Evolutionary conservation across 2,888 invertebrate genomes (phyloP), one percentile per base, ranked within the genome.

Genomic region (Thysanoteuthis rhombus): DNA sequence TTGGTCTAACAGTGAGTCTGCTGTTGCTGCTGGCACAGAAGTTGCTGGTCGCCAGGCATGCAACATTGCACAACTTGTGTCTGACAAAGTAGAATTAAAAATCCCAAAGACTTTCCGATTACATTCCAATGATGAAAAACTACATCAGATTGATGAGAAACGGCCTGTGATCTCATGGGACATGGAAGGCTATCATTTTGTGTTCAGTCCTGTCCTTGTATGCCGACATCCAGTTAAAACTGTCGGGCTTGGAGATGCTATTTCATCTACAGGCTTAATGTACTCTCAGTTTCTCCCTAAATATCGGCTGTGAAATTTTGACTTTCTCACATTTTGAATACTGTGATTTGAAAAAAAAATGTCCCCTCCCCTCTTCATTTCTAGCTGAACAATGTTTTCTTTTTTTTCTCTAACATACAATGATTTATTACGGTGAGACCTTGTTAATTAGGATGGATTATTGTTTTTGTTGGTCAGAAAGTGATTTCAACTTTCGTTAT

Each of bases 181-280:
- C 94, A 95, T 96, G 38, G 96, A 96, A 92, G 97, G 97, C 40
- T 95, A 96, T 93, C 94, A 97, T 40, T 97, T 97, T 96, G 96
- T 96, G 58, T 97, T 97, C 94, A 97, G 97, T 93, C 97, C 97
- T 6, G 97, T 97, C 16, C 96, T 97, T 89, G 97, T 97, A 36
- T 97, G 97, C 95, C 97, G 96, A 94, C 95, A 97, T 47, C 97
- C 97, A 4, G 94, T 96, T 89, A 97, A 97, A 95, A 97, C 97
- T 25, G 97, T 97, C 25, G 97, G 97, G 89, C 94, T 97, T n/a
- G 97, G 97, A 38, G 97, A 97, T 95, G 97, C 97, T 38, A 97
- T 97, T 92, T 97, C 97, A 32, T 96, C 97, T 12, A 97, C 97
- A 28, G 97, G 97, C 32, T 95, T 97, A 8, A 96, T 97, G 95